Evolutionary conservation across 2,888 invertebrate species (phyloP), one percentile per base, ranked within the genome.

Genomic region (Cordilura impudica): DNA sequence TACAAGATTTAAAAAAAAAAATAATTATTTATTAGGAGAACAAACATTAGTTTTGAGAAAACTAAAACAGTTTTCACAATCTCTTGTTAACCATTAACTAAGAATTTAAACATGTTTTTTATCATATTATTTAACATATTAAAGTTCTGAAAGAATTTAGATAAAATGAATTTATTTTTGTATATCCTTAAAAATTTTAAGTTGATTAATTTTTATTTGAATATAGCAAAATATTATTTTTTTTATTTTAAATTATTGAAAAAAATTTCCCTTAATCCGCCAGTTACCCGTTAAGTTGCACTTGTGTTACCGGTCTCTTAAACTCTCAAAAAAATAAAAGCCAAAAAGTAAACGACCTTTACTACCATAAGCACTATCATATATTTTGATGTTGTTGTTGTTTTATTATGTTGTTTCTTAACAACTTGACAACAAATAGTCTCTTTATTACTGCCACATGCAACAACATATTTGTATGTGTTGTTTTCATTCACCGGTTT

Each of bases 331-430:
- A 12, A n/a, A 58, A 77, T 72, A 77, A 83, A 82, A 83, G 86
- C 87, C 88, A 84, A 88, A 88, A 87, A 88, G 87, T 88, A 87
- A 87, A 87, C 87, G 88, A 87, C 88, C 87, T 87, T 87, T 87
- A 86, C 82, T 83, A 85, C 87, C 87, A 86, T 87, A 86, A 66
- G 84, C 86, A 85, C 21, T 31, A 31, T 31, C 23, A 12, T 56
- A 18, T 56, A 60, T 67, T 16, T 69, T 72, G 51, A 70, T 76
- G 53, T 60, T 78, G 76, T 74, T 69, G 76, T 78, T 79, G 82
- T n/a, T n/a, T n/a, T n/a, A n/a, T n/a, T n/a, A 31, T 76, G 75
- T 79, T 83, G 83, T 85, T 83, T 74, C 58, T 74, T 31, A 53
- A 66, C 39, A 49, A 60, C 63, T 66, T 61, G 47, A 71, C 63